phyloP scores from a whole-genome alignment of 1,140 invertebrate genomes.

The Trachymyrmex cornetzi region DNA sequence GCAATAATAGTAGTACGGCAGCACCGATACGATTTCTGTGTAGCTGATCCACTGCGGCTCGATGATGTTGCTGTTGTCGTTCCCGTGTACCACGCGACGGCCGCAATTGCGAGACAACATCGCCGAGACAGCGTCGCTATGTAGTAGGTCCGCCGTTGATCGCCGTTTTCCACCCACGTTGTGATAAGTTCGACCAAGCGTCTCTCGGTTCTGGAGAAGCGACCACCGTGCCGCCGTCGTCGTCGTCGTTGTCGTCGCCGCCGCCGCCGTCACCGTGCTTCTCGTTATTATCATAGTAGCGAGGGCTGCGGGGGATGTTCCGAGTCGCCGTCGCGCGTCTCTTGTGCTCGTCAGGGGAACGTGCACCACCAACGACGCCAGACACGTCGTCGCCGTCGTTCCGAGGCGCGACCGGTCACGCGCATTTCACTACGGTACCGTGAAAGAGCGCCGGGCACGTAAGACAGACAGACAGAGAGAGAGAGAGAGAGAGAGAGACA shows the following conservation, averaged over 20 bases:
- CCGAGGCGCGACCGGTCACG: constrained; percentile 72
- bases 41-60: constrained; percentile 58
- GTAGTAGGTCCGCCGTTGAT: constrained; percentile 40
- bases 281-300: constrained; percentile 77
- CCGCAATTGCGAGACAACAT: constrained; percentile 65
- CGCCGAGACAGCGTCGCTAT: constrained; percentile 45
- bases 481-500: constrained; percentile 12
- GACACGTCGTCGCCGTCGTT: constrained; percentile 69
- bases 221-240: constrained; percentile 71
- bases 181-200: constrained; percentile 66
- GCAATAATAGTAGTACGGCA: constrained; percentile 54
- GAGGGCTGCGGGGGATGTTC: constrained; percentile 69
- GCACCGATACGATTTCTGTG: constrained; percentile 43
- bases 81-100: constrained; percentile 30
- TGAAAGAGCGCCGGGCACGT: constrained; percentile 19
- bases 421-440: constrained; percentile 69
- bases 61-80: constrained; percentile 57
- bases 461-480: constrained; percentile 36
- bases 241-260: constrained; percentile 65
- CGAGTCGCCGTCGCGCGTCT: constrained; percentile 67
- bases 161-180: constrained; percentile 61
- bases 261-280: constrained; percentile 69
- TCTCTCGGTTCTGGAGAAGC: constrained; percentile 70
- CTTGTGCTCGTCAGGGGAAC: constrained; percentile 74
- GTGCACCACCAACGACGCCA: constrained; percentile 70